Conservation (phyloP, 2,888 invertebrate species). For the Megastigmus dorsalis region DNA sequence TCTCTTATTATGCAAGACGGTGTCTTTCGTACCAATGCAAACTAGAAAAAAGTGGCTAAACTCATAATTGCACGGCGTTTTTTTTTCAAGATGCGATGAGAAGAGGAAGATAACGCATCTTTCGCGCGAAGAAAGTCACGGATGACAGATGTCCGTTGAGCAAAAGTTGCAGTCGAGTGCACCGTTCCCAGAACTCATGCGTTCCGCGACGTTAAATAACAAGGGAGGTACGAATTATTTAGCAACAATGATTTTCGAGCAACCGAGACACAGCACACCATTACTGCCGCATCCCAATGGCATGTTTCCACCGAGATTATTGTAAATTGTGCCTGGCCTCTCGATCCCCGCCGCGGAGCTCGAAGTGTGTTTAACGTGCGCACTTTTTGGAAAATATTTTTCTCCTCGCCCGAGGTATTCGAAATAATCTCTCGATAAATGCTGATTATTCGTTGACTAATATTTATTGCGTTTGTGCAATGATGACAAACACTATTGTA, state of each 20-base stretch:
- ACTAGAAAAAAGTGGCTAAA: too few relatives aligned
- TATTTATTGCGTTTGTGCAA: too few relatives aligned
- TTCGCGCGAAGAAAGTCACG: conserved; percentile 36
- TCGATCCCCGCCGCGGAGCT: not conserved
- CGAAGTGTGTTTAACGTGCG: too few relatives aligned
- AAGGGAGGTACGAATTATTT: conserved; percentile 59
- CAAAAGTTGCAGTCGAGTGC: not conserved
- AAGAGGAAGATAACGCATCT: conserved; percentile 3
- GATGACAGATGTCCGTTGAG: conserved; percentile 33
- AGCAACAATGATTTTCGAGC: conserved; percentile 58
- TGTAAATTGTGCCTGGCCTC: conserved; percentile 21
- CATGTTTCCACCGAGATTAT: conserved; percentile 26
- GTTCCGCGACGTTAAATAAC: conserved; percentile 40
- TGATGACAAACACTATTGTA: too few relatives aligned
- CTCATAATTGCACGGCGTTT: not conserved
- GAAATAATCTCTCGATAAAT: too few relatives aligned
- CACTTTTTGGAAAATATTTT: too few relatives aligned
- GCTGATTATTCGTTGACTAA: too few relatives aligned
- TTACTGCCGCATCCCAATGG: too few relatives aligned
- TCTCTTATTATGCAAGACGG: too few relatives aligned
- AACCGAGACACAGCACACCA: not conserved
- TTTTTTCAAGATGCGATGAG: not conserved
- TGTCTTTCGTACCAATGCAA: conserved; percentile 11
- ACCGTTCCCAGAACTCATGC: conserved; percentile 26
- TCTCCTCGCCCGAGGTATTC: too few relatives aligned